A percentile compares a stretch with the other conserved stretches of the same genome.
Evolutionary conservation across 2,113 vertebrate genomes (phyloP).

Genomic region (Oceanites oceanicus): DNA sequence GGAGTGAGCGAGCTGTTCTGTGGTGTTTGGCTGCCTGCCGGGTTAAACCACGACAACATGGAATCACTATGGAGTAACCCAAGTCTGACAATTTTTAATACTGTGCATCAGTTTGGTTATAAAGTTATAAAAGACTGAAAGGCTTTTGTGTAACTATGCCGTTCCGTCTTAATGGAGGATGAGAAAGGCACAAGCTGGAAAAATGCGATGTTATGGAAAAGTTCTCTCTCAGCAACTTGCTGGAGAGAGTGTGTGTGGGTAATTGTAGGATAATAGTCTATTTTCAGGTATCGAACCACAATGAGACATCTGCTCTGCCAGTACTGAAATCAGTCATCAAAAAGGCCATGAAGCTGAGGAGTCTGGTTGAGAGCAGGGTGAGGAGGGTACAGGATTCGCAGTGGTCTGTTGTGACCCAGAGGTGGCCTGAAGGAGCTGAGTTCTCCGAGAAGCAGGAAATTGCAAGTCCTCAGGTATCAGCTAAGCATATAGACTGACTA

Average conservation of each 20-base stretch:
- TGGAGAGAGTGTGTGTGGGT: not conserved
- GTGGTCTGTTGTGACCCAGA: not conserved
- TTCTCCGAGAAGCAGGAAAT: not conserved
- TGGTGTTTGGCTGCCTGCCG: no score
- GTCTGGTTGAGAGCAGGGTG: not conserved
- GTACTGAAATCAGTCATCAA: not conserved
- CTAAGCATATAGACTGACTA: not conserved
- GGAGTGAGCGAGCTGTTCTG: no score
- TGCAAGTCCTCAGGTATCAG: not conserved
- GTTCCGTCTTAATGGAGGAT: not conserved
- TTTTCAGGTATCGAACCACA: not conserved
- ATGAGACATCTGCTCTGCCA: not conserved
- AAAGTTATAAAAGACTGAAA: not conserved
- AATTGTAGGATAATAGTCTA: not conserved
- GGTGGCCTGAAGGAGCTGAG: not conserved
- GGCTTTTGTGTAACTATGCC: not conserved
- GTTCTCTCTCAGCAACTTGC: not conserved
- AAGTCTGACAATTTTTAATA: not conserved
- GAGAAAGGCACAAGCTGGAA: not conserved
- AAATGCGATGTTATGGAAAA: not conserved
- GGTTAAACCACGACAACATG: not conserved
- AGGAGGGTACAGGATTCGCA: not conserved
- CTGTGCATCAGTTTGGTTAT: not conserved
- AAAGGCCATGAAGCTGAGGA: not conserved
- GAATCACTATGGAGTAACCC: not conserved